Evolutionary conservation across 92 coral and sea anemone genomes (phyloP).

Genomic region (Zoanthus solanderi): DNA sequence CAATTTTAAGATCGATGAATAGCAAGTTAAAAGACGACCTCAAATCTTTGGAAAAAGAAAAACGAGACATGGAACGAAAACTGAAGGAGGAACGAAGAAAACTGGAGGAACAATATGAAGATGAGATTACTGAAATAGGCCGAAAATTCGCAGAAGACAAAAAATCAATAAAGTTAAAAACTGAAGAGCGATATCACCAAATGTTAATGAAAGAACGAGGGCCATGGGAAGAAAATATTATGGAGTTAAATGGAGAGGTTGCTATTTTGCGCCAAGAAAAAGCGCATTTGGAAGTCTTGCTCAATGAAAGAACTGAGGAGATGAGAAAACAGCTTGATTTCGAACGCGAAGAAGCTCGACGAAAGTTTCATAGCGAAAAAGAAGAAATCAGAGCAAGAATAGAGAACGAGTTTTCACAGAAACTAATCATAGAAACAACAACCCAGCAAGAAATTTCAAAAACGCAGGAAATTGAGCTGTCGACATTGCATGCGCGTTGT

Average conservation of each 20-base stretch:
- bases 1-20: conserved; percentile 78
- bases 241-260: conserved; percentile 77
- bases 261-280: conserved; percentile 83
- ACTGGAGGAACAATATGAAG: conserved; percentile 86
- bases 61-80: conserved; percentile 79
- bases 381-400: conserved; percentile 78
- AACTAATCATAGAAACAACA: conserved; percentile 64
- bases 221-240: conserved; percentile 74
- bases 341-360: conserved; percentile 77
- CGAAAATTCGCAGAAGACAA: conserved; percentile 80
- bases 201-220: conserved; percentile 74
- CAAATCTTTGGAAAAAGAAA: conserved; percentile 84
- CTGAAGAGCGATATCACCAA: conserved; percentile 81
- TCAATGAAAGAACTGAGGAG: conserved; percentile 79
- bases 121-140: conserved; percentile 87
- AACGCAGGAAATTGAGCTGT: conserved; percentile 70
- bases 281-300: conserved; percentile 69
- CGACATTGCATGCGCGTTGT: conserved; percentile 71
- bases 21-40: conserved; percentile 86
- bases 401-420: conserved; percentile 79
- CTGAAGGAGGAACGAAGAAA: conserved; percentile 86
- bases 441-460: conserved; percentile 60
- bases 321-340: conserved; percentile 75
- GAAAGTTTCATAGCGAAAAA: conserved; percentile 65
- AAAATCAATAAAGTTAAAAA: conserved; percentile 69